Evolutionary conservation across 2,797 vertebrate genomes (phyloP).

Genomic region (Myotis daubentonii): DNA sequence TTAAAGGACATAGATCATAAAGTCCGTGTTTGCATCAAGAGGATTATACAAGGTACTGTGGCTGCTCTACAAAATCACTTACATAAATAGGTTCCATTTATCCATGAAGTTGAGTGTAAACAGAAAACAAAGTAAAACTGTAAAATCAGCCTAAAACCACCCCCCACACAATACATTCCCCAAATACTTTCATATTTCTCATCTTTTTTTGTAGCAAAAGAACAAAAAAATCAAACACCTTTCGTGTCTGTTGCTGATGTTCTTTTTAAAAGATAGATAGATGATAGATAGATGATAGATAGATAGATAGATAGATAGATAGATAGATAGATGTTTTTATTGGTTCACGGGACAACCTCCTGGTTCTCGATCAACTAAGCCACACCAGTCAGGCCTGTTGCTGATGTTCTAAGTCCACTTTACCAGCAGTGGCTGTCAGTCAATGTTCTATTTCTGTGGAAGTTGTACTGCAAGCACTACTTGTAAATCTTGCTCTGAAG

Average conservation of each 20-base stretch:
- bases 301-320: too few species aligned
- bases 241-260: background rate
- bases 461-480: background rate
- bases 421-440: background rate
- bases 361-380: too few species aligned
- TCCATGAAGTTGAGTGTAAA: background rate
- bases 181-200: background rate
- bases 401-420: background rate
- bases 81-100: background rate
- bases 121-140: constrained; percentile 37
- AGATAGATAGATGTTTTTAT: too few species aligned
- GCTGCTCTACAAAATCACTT: background rate
- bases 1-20: background rate
- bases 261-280: background rate
- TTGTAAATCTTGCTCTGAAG: background rate
- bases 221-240: background rate
- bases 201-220: background rate
- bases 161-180: background rate
- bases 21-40: constrained; percentile 4
- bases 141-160: background rate
- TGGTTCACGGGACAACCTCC: too few species aligned
- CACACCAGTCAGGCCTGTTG: too few species aligned
- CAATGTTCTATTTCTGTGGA: background rate
- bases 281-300: too few species aligned
- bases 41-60: background rate